Evolutionary conservation across 2,113 vertebrate species (phyloP).

Genomic region (Sinosuthora webbiana): DNA sequence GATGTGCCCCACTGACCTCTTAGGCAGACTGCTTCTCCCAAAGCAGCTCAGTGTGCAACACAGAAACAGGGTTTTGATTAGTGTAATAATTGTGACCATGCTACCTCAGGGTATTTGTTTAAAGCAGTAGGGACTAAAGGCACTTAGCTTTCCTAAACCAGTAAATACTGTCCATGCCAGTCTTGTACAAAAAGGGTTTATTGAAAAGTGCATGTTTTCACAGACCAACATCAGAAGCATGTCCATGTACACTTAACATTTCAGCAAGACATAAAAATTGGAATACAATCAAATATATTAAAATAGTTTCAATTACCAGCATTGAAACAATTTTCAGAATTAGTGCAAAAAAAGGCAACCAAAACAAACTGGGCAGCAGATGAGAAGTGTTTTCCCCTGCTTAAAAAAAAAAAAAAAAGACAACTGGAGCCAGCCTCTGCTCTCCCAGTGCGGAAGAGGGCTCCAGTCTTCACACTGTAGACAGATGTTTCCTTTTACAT

Average conservation of each 20-base stretch:
- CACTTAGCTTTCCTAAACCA: background rate
- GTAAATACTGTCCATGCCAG: background rate
- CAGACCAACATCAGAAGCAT: conserved; percentile 68
- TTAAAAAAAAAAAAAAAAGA: background rate
- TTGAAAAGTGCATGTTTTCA: conserved; percentile 75
- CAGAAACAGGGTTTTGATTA: background rate
- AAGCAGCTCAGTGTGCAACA: no score
- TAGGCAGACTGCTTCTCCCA: background rate
- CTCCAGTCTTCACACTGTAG: conserved; percentile 9
- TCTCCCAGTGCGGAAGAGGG: background rate
- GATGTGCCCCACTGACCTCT: no score
- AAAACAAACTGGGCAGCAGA: conserved; percentile 62
- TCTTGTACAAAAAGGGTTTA: conserved; percentile 74
- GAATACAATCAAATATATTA: conserved; percentile 76
- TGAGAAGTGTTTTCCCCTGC: background rate
- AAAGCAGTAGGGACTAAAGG: background rate
- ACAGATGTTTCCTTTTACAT: conserved; percentile 54
- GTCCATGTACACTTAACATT: conserved; percentile 66
- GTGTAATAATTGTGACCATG: background rate
- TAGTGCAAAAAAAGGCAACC: conserved; percentile 77
- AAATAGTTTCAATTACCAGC: conserved; percentile 87
- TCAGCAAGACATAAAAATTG: conserved; percentile 70
- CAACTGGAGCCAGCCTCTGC: background rate
- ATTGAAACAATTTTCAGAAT: conserved; percentile 80
- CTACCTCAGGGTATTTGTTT: background rate